phyloP scores from a whole-genome alignment of 2,888 invertebrate species.

The Eudemis profundana region DNA sequence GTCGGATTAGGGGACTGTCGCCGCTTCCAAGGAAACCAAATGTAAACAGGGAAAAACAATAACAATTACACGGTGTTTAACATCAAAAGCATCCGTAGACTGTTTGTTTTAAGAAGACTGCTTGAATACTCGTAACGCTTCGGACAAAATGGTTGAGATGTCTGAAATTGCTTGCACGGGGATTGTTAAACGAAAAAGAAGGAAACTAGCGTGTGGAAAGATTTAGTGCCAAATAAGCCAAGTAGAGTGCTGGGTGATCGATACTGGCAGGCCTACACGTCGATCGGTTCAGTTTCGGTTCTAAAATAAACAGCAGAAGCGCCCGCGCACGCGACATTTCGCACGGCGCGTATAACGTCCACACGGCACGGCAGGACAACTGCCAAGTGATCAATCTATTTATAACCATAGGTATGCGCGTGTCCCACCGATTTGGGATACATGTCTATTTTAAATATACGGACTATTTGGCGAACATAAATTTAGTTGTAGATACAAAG shows the following conservation, averaged over 20 bases:
- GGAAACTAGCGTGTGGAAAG: background rate
- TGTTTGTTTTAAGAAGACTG: too few species aligned
- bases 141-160: background rate
- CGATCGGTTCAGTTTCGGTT: conserved; percentile 48
- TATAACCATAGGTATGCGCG: conserved; percentile 76
- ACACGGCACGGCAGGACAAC: conserved; percentile 63
- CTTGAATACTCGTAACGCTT: background rate
- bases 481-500: background rate
- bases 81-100: too few species aligned
- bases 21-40: background rate
- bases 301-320: conserved; percentile 60
- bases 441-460: conserved; percentile 66
- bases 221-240: conserved; percentile 3
- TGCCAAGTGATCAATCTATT: conserved; percentile 82
- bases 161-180: background rate
- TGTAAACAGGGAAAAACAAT: background rate
- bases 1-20: conserved; percentile 12
- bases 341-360: conserved; percentile 56
- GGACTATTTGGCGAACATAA: conserved; percentile 55
- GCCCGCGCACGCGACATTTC: conserved; percentile 68
- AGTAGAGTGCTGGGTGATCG: conserved; percentile 47
- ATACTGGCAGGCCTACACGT: conserved; percentile 52
- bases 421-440: conserved; percentile 74
- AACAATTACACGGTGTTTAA: too few species aligned
- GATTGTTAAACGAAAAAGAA: background rate